Evolutionary conservation across 2,113 vertebrate genomes (phyloP).

Genomic region (Pseudolaguvia tuberculata): DNA sequence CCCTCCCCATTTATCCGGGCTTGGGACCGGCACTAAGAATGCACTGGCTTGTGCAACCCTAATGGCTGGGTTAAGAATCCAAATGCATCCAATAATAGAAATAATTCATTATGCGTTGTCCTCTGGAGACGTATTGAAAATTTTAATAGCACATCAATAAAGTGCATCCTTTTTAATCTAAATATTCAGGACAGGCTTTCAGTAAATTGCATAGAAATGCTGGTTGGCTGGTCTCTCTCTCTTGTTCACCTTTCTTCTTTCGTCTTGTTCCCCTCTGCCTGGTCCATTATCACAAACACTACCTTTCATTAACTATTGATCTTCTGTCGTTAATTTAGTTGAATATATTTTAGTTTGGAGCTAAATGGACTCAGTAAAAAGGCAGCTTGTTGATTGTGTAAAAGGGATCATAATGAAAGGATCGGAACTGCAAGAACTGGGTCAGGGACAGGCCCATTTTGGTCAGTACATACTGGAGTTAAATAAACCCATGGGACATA

Average conservation of each 20-base stretch:
- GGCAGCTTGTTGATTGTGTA: neutral
- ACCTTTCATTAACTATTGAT: slow-evolving; percentile 50
- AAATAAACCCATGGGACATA: neutral
- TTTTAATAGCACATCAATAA: neutral
- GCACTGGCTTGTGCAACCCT: too few species aligned
- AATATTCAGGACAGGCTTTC: neutral
- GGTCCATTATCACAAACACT: slow-evolving; percentile 38
- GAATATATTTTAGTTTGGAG: neutral
- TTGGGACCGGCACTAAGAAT: too few species aligned
- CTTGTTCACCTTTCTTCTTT: neutral
- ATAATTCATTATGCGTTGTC: neutral
- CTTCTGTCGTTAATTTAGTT: slow-evolving; percentile 24
- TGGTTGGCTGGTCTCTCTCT: neutral
- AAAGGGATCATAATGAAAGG: neutral
- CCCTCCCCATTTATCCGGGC: too few species aligned
- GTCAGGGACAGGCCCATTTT: neutral
- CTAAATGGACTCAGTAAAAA: neutral
- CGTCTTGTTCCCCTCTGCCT: slow-evolving; percentile 10
- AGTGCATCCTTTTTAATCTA: neutral
- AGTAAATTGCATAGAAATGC: neutral
- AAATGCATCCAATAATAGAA: neutral
- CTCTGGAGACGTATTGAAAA: neutral
- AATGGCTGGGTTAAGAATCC: too few species aligned
- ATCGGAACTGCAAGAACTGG: slow-evolving; percentile 10
- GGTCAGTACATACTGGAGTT: neutral